These are phyloP conservation scores for Peromyscus aztecus DNA, from an alignment of 2,797 vertebrate species.

Conservation along the genomic window DNA sequence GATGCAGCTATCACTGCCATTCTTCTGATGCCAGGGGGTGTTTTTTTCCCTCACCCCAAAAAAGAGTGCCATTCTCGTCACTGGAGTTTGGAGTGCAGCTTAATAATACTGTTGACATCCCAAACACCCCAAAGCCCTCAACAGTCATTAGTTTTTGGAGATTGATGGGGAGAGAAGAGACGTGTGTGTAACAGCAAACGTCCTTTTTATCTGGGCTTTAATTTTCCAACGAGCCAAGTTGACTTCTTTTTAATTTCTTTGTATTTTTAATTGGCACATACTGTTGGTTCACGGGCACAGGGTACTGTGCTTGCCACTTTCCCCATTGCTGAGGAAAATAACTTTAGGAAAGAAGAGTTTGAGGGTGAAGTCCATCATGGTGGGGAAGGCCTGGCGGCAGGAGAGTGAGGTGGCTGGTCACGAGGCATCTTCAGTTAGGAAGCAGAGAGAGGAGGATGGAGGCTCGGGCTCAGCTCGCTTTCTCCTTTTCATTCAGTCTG, in stretches of 20 bases:
- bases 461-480: neutral
- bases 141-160: neutral
- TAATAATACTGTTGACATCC: conserved; percentile 46
- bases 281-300: neutral
- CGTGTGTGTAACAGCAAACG: neutral
- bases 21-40: neutral
- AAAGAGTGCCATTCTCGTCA: neutral
- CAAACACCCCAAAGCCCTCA: neutral
- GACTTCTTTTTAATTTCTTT: neutral
- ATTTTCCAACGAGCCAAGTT: neutral
- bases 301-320: neutral
- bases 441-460: neutral
- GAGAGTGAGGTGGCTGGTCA: neutral
- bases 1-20: neutral
- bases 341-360: neutral
- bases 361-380: no score
- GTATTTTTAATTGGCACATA: neutral
- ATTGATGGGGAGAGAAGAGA: conserved; percentile 6
- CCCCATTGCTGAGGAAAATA: neutral
- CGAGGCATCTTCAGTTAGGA: neutral
- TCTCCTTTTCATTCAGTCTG: neutral
- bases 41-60: neutral
- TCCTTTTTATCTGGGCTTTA: conserved; percentile 36
- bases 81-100: neutral
- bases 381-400: neutral